Conservation (phyloP, 2,113 vertebrate genomes). For the Boleophthalmus pectinirostris region DNA sequence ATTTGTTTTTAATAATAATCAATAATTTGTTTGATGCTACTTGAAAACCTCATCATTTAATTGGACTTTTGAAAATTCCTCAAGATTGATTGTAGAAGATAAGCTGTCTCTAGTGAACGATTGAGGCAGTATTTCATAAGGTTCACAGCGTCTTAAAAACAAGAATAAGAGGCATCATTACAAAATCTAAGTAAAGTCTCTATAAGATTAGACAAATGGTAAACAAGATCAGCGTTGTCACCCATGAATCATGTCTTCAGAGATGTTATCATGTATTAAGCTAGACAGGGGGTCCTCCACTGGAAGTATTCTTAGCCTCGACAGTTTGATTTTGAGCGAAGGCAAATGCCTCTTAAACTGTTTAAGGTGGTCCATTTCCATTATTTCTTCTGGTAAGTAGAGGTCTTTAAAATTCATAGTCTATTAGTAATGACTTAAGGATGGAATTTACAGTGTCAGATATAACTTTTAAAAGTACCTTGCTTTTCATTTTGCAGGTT, state of each 20-base stretch:
- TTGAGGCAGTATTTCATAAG: constrained; percentile 44
- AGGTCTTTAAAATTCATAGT: constrained; percentile 52
- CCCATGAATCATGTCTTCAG: neutral
- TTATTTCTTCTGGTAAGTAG: constrained; percentile 60
- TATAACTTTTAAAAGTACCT: constrained; percentile 14
- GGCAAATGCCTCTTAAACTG: constrained; percentile 68
- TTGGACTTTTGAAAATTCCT: constrained; percentile 65
- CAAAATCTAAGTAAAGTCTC: neutral
- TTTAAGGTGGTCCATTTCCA: constrained; percentile 48
- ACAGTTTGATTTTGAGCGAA: constrained; percentile 52
- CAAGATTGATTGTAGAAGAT: constrained; percentile 16
- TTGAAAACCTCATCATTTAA: constrained; percentile 56
- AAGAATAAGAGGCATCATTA: neutral
- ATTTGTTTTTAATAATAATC: neutral
- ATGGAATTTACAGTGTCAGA: neutral
- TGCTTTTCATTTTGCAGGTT: constrained; percentile 15
- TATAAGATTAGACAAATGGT: neutral
- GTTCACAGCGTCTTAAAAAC: constrained; percentile 39
- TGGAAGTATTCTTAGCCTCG: constrained; percentile 61
- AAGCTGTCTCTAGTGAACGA: neutral
- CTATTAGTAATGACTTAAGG: neutral
- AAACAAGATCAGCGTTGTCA: neutral
- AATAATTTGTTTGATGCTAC: too few relatives aligned
- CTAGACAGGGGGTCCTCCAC: constrained; percentile 69
- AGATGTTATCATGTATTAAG: constrained; percentile 12